Evolutionary conservation across 2,888 invertebrate species (phyloP), one percentile per base, ranked within the genome.

Genomic region (Rotaria magnacalcarata): DNA sequence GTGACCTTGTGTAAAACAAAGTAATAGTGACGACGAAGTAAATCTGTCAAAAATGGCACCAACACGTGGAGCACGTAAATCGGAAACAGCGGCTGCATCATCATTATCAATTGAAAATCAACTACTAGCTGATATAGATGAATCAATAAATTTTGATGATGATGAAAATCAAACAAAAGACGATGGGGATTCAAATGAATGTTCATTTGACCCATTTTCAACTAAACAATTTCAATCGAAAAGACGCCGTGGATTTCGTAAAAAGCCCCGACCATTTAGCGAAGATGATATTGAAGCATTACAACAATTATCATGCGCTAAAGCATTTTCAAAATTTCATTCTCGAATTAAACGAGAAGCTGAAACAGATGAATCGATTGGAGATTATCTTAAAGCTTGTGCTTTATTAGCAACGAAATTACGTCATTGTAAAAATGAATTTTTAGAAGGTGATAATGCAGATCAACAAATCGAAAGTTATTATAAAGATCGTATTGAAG

Each of bases 341-440:
- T 67, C 67, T 6, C 34, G 34, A 41, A 67, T 67, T 16, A 67
- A 16, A 41, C 10, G 67, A 19, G 67, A 67, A 67, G 67, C 67
- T 19, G 34, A 67, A 67, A 67, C 67, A 27, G 67, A 67, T 41
- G 67, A 67, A 67, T 67, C 67, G 6, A 67, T 67, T 41, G 67
- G 67, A 27, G 67, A 67, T 67, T 67, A 67, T 41, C 67, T 67
- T 19, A 67, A 67, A 67, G 67, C 67, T 34, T 67, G 67, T 41
- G 67, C 67, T 41, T 41, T 67, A 34, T 41, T 67, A 67, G 67
- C 67, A 19, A 67, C 67, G 5, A 67, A 67, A 67, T 67, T 67
- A 67, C 67, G 67, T 34, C 67, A 67, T 67, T 67, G 67, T 67
- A 67, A 67, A 67, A 67, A 67, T 67, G 67, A 67, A 41, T 67